These are phyloP conservation scores for Homalodisca vitripennis DNA, from an alignment of 1,140 invertebrate species.

Conservation along the genomic window DNA sequence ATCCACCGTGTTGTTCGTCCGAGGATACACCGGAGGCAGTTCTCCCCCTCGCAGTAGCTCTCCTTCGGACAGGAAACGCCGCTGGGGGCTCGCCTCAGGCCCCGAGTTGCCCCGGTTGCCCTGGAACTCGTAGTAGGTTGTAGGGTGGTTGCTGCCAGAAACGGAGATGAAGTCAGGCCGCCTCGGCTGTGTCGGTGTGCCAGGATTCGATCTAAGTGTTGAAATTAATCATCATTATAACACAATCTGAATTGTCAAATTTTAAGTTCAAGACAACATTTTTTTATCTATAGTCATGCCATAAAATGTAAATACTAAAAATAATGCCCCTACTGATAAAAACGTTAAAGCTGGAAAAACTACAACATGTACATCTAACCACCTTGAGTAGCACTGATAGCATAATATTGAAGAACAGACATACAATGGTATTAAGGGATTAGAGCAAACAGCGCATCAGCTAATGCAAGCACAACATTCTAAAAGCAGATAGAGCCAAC, in stretches of 20 bases:
- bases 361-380: too few relatives aligned
- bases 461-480: too few relatives aligned
- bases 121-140: conserved; percentile 54
- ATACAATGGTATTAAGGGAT: too few relatives aligned
- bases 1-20: conserved; percentile 57
- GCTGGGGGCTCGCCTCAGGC: conserved; percentile 65
- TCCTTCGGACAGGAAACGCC: conserved; percentile 81
- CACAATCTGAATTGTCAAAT: conserved; percentile 1
- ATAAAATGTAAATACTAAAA: background rate
- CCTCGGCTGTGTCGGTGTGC: conserved; percentile 81
- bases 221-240: too few relatives aligned
- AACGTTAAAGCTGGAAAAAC: too few relatives aligned
- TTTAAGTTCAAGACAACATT: background rate
- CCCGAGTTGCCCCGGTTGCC: conserved; percentile 42
- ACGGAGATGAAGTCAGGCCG: conserved; percentile 83
- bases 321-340: too few relatives aligned
- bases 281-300: background rate
- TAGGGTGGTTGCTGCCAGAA: conserved; percentile 42
- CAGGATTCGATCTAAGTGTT: conserved; percentile 86
- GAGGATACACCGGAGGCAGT: conserved; percentile 47
- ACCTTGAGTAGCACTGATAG: too few relatives aligned
- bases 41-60: conserved; percentile 68
- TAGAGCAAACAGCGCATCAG: too few relatives aligned
- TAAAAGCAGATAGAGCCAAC: too few relatives aligned
- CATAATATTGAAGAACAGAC: too few relatives aligned